phyloP scores from a whole-genome alignment of 2,797 vertebrate species.

The Gymnodraco acuticeps region DNA sequence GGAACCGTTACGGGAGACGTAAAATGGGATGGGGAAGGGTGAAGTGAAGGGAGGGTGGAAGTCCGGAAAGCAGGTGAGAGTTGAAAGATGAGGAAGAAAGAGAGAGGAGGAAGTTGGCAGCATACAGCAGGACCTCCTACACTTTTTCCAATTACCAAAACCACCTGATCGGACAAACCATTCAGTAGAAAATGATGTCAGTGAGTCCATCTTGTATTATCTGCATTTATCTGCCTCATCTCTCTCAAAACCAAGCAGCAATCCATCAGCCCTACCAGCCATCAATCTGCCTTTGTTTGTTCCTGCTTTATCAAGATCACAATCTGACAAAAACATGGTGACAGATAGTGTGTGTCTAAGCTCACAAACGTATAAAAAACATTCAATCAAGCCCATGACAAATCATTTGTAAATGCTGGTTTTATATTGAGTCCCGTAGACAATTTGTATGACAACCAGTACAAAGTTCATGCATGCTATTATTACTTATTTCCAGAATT shows the following conservation, averaged over 20 bases:
- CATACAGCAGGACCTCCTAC: conserved; percentile 26
- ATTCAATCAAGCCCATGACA: background rate
- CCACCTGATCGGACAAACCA: conserved; percentile 40
- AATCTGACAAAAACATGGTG: conserved; percentile 21
- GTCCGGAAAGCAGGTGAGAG: conserved; percentile 18
- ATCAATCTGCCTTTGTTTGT: conserved; percentile 44
- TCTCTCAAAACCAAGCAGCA: conserved; percentile 14
- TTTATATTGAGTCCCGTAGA: background rate
- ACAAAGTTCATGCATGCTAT: background rate
- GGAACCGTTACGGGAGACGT: background rate
- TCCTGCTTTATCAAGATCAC: conserved; percentile 29
- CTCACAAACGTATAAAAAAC: background rate
- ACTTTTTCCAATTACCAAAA: conserved; percentile 37
- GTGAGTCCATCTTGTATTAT: conserved; percentile 24
- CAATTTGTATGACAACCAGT: too few species aligned
- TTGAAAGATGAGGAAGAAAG: conserved; percentile 47
- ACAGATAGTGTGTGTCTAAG: background rate
- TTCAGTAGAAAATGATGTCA: conserved; percentile 10
- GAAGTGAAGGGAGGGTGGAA: conserved; percentile 4
- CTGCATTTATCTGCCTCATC: conserved; percentile 30
- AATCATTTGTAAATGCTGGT: background rate
- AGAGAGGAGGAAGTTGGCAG: conserved; percentile 29
- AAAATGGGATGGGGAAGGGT: conserved; percentile 10
- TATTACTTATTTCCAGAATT: background rate
- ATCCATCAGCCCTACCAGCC: conserved; percentile 35